Evolutionary conservation across 2,797 vertebrate genomes (phyloP), one percentile per base, ranked within the genome.

Genomic region (Labeo calbasu): DNA sequence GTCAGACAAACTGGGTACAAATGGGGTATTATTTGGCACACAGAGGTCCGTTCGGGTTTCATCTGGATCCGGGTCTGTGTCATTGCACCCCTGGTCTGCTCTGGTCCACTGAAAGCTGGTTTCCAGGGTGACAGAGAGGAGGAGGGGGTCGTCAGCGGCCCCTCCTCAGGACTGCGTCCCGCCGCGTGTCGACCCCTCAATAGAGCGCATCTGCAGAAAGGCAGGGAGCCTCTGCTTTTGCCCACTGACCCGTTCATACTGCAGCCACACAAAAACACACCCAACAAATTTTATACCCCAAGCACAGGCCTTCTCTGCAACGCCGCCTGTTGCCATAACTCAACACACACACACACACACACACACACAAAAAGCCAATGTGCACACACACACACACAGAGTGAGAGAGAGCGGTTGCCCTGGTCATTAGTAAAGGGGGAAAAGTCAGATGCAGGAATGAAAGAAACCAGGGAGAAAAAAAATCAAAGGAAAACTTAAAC

Each of bases 101-200:
- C 50, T 14, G 85, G 90, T 86, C 94, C 95, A 95, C 95, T 98
- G 96, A 98, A 97, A 97, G 96, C 96, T 95, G 96, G 95, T 96
- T 95, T 94, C 93, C 94, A 94, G 92, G 95, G 95, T 84, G 36
- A 90, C 89, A 90, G 92, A 90, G 85, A 92, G 91, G 90, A 92
- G 93, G 93, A 91, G 92, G 95, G 94, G 97, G 97, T 96, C 95
- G 96, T 63, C 77, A 43, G 28, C 1, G 95, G 96, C 93, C 95
- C 94, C 95, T 96, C 96, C 97, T 97, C 96, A 96, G 96, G 95
- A 96, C 94, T 95, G 94, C 93, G 91, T 96, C 96, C 96, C 96
- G 97, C 98, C 97, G 98, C 98, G 95, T 99, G 98, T 97, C 96
- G 93, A 96, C 96, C 73, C 95, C 95, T 98, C 96, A 98, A 98